Evolutionary conservation across 2,888 invertebrate genomes (phyloP).

Genomic region (Allacma fusca): DNA sequence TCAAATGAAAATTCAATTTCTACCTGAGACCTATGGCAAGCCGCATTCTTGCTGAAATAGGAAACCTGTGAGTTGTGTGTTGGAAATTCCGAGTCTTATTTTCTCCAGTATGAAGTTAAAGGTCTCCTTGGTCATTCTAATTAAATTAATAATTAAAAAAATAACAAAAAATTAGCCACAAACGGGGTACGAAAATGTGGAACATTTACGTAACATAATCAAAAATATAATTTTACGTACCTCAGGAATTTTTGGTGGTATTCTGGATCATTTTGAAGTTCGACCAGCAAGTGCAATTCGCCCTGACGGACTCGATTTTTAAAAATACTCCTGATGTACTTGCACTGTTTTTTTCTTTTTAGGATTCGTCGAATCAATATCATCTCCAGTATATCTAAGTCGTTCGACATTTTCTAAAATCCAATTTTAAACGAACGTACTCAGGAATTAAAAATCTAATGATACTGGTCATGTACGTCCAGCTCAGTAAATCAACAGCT

Average conservation of each 20-base stretch:
- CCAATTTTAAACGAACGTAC: no score
- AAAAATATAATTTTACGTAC: neutral
- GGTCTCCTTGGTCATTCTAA: neutral
- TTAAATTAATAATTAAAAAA: neutral
- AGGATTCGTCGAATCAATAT: no score
- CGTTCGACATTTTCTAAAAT: no score
- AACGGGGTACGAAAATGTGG: no score
- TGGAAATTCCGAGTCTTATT: neutral
- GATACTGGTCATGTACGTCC: no score
- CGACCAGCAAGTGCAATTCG: neutral
- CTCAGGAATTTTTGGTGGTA: conserved; percentile 7
- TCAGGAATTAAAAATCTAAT: no score
- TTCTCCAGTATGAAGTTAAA: neutral
- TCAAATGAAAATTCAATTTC: no score
- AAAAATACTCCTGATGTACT: neutral
- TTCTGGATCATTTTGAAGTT: neutral
- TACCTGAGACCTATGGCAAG: neutral
- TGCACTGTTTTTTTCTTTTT: neutral
- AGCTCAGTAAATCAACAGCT: no score
- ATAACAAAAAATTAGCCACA: neutral
- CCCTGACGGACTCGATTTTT: neutral
- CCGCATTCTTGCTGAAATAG: conserved; percentile 6
- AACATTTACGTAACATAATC: neutral
- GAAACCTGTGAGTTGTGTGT: neutral
- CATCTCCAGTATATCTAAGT: no score